Evolutionary conservation across 2,113 vertebrate species (phyloP), one percentile per base, ranked within the genome.

Genomic region (Pseudorasbora parva): DNA sequence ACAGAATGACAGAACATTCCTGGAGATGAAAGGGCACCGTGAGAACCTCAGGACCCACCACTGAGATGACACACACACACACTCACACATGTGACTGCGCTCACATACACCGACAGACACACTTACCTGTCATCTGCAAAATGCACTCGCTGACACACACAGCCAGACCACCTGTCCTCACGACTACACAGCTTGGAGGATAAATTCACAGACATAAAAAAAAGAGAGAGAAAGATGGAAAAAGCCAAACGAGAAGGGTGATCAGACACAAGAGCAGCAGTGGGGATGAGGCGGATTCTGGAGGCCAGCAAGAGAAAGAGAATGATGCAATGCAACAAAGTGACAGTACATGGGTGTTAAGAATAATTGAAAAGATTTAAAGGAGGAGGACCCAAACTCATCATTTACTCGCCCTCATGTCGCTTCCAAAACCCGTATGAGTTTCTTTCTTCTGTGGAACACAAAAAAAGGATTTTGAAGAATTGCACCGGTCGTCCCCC

Each of bases 11-110:
- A 75, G 80, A 79, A 79, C 74, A 85, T 84, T 82, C 62, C 81
- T 30, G 14, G 71, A 73, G 76, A 86, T 85, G 75, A 82, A 87
- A 87, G 84, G 81, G 37, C 51, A 56, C 76, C 4, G 60, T 51
- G 60, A 80, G 69, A 87, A 85, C 64, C 77, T 74, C 82, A 43
- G 51, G 72, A 86, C 80, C 80, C 84, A 81, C 86, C 79, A 74
- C 59, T 27, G 80, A 69, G 74, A 79, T 82, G 69, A 19, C 41
- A 72, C 49, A 72, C 74, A 74, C 43, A 21, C 66, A 19, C 72
- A 5, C 47, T 4, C 45, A 14, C 33, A 5, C 78, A 30, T n/a
- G 33, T 59, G 64, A 66, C 54, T 30, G 10, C 15, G 12, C n/a
- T 11, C 37, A 25, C 73, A 68, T 68, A 10, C 30, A 68, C 10